Percentiles rank a stretch among this genome's conserved stretches.
phyloP scores from a whole-genome alignment of 2,797 vertebrate species.

The Apogon hyalosoma region DNA sequence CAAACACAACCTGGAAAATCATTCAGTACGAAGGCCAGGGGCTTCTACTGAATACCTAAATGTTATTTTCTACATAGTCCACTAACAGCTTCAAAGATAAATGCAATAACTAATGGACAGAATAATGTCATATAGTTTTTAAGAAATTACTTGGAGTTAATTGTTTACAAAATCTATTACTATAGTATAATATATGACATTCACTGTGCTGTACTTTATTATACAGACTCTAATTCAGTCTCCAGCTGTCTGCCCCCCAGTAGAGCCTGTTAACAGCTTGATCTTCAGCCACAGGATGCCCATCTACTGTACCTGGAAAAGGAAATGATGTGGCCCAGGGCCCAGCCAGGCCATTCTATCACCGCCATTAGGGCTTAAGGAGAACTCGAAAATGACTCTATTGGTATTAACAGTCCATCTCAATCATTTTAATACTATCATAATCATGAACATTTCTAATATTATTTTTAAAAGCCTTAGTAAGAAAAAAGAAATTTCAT shows the following conservation, averaged over 20 bases:
- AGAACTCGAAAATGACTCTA: constrained; percentile 80
- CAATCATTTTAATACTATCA: constrained; percentile 82
- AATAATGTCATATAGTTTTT: constrained; percentile 11
- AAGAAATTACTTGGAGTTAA: constrained; percentile 2
- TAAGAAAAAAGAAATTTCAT: constrained; percentile 71
- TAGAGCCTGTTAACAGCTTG: constrained; percentile 48
- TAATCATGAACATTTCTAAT: constrained; percentile 80
- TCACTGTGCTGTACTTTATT: constrained; percentile 30
- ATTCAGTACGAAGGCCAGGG: constrained; percentile 9
- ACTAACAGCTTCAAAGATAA: constrained; percentile 6
- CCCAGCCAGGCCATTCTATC: constrained; percentile 71
- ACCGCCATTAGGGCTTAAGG: constrained; percentile 77
- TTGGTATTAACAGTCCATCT: constrained; percentile 80
- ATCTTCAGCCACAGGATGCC: constrained; percentile 62
- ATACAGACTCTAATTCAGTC: constrained; percentile 24
- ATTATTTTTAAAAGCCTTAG: constrained; percentile 80
- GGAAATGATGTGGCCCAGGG: constrained; percentile 75
- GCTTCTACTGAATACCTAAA: constrained; percentile 12
- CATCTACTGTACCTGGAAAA: constrained; percentile 64
- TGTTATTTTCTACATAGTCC: constrained; percentile 15
- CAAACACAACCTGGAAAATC: constrained; percentile 36
- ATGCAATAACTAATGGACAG: neutral
- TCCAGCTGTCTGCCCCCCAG: constrained; percentile 34
- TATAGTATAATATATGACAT: neutral
- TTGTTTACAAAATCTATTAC: constrained; percentile 35